phyloP scores from a whole-genome alignment of 2,888 invertebrate species.

The Idaea aversata region DNA sequence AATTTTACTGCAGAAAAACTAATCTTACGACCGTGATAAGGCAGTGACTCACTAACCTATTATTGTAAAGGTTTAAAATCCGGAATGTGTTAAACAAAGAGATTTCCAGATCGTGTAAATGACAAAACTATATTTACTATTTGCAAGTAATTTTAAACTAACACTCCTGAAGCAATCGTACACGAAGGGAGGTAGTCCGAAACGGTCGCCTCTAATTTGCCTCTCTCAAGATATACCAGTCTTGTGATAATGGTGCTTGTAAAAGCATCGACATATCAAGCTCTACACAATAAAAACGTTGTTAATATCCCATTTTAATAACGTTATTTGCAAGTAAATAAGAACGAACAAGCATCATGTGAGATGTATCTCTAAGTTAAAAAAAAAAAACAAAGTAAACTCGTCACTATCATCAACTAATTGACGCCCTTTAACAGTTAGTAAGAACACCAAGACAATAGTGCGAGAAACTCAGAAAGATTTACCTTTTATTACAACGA shows the following conservation, averaged over 20 bases:
- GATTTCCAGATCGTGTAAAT: slow-evolving; percentile 45
- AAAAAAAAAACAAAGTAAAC: slow-evolving; percentile 38
- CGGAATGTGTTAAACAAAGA: slow-evolving; percentile 44
- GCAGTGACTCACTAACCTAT: slow-evolving; percentile 27
- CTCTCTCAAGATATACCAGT: no score
- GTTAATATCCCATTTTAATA: no score
- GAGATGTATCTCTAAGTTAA: no score
- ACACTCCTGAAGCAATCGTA: no score
- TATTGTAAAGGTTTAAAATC: slow-evolving; percentile 27
- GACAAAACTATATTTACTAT: slow-evolving; percentile 20
- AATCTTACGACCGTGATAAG: slow-evolving; percentile 21
- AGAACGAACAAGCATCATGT: no score
- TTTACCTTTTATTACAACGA: slow-evolving; percentile 19
- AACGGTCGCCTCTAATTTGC: slow-evolving; percentile 24
- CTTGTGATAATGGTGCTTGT: no score
- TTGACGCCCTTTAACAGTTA: slow-evolving; percentile 61
- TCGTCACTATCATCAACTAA: slow-evolving; percentile 46
- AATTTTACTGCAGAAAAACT: slow-evolving; percentile 11
- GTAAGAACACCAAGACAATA: slow-evolving; percentile 30
- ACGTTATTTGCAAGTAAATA: no score
- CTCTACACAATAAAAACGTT: no score
- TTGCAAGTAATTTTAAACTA: no score
- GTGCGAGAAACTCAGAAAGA: slow-evolving; percentile 13
- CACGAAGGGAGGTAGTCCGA: no score
- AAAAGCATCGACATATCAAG: no score